These are phyloP conservation scores for Pogonus chalceus DNA, from an alignment of 1,140 invertebrate species.

Conservation along the genomic window DNA sequence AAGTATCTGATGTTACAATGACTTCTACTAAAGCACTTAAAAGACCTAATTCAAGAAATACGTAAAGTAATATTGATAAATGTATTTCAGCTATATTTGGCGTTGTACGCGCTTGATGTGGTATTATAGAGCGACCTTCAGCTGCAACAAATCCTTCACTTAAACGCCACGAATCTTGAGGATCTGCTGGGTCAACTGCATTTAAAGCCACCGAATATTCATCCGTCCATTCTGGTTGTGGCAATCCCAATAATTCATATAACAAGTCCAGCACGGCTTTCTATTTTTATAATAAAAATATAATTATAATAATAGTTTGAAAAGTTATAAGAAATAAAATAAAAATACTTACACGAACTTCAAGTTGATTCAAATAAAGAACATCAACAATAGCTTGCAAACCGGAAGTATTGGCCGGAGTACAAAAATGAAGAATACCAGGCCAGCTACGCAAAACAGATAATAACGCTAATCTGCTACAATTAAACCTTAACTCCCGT, in stretches of 20 bases:
- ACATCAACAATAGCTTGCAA: constrained; percentile 78
- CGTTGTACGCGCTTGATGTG: constrained; percentile 68
- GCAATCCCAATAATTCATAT: constrained; percentile 78
- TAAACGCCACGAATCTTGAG: constrained; percentile 74
- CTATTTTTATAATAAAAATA: constrained; percentile 40
- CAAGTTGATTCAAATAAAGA: constrained; percentile 74
- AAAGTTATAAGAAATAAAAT: neutral
- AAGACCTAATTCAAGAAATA: constrained; percentile 76
- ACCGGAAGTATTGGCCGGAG: constrained; percentile 57
- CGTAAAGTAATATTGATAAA: constrained; percentile 76
- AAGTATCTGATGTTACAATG: constrained; percentile 76
- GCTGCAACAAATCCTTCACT: constrained; percentile 86
- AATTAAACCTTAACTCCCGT: constrained; percentile 67
- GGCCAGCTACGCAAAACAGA: constrained; percentile 84
- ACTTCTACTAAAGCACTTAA: constrained; percentile 85
- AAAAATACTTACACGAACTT: constrained; percentile 64
- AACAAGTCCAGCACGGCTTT: constrained; percentile 83
- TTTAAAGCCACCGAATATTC: constrained; percentile 78
- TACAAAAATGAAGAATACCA: constrained; percentile 76
- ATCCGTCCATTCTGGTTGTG: constrained; percentile 82
- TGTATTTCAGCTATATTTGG: constrained; percentile 88
- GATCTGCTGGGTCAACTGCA: constrained; percentile 74
- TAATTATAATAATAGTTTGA: constrained; percentile 1
- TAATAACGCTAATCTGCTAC: constrained; percentile 72
- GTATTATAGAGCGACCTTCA: constrained; percentile 74